These are phyloP conservation scores for Castor canadensis DNA, from an alignment of 2,113 vertebrate species.

Conservation along the genomic window DNA sequence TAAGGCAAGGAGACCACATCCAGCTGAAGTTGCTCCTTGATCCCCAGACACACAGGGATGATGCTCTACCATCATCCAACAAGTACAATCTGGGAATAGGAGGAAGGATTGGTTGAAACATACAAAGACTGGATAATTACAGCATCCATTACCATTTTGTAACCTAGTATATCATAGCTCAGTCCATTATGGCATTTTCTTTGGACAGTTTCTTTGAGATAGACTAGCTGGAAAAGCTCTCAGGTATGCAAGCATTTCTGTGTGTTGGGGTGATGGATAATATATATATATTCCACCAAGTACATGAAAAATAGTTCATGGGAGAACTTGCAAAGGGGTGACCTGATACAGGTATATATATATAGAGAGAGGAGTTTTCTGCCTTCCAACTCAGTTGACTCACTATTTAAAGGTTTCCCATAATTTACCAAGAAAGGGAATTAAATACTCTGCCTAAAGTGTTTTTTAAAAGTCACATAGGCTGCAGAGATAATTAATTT, in stretches of 20 bases:
- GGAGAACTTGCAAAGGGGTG: not conserved
- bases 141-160: not conserved
- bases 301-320: not conserved
- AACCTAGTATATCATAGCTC: no score
- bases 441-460: constrained; percentile 20
- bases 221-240: no score
- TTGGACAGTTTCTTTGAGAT: no score
- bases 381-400: not conserved
- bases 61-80: not conserved
- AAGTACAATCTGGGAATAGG: not conserved
- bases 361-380: not conserved
- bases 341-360: not conserved
- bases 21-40: not conserved
- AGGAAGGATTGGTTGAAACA: not conserved
- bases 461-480: not conserved
- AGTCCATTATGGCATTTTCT: no score
- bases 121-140: not conserved
- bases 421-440: constrained; percentile 34
- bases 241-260: no score
- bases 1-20: not conserved
- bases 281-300: not conserved
- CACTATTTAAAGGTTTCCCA: not conserved
- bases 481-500: constrained; percentile 67
- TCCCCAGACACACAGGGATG: not conserved
- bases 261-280: not conserved